Conservation (phyloP, 1,140 invertebrate genomes). For the Nasonia giraulti region DNA sequence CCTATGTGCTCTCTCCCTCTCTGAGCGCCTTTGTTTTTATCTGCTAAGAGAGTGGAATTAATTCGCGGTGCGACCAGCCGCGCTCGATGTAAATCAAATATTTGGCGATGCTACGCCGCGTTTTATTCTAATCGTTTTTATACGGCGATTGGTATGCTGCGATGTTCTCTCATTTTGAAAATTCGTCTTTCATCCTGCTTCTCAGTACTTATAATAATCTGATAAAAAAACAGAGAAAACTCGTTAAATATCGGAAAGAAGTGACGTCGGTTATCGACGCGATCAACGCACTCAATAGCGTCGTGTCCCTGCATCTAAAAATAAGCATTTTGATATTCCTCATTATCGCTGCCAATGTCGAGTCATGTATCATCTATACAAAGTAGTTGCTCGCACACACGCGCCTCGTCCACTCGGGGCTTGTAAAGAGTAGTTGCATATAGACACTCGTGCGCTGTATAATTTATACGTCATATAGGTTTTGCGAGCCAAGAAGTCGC, state of each 20-base stretch:
- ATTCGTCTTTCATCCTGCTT: too few relatives aligned
- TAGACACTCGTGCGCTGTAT: constrained; percentile 5
- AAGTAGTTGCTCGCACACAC: constrained; percentile 19
- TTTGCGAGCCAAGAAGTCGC: constrained; percentile 15
- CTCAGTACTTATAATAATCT: too few relatives aligned
- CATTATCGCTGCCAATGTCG: neutral
- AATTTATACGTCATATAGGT: constrained; percentile 43
- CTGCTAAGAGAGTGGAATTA: constrained; percentile 12
- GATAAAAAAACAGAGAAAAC: too few relatives aligned
- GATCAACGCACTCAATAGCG: neutral
- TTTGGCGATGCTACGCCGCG: neutral
- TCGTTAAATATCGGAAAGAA: neutral
- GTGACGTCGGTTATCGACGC: neutral
- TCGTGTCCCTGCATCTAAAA: neutral
- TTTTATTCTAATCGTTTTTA: neutral
- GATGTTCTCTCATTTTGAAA: too few relatives aligned
- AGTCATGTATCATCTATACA: constrained; percentile 29
- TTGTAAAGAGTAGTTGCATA: constrained; percentile 26
- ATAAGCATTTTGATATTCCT: constrained; percentile 20
- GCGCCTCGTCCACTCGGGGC: neutral
- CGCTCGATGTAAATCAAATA: constrained; percentile 24
- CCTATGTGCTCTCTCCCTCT: neutral
- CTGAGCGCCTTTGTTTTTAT: constrained; percentile 36
- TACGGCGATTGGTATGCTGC: too few relatives aligned
- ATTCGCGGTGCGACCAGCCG: neutral